Base-by-base conservation (phyloP, 2,113 vertebrate genomes). In the Apodemus speciosus region DNA sequence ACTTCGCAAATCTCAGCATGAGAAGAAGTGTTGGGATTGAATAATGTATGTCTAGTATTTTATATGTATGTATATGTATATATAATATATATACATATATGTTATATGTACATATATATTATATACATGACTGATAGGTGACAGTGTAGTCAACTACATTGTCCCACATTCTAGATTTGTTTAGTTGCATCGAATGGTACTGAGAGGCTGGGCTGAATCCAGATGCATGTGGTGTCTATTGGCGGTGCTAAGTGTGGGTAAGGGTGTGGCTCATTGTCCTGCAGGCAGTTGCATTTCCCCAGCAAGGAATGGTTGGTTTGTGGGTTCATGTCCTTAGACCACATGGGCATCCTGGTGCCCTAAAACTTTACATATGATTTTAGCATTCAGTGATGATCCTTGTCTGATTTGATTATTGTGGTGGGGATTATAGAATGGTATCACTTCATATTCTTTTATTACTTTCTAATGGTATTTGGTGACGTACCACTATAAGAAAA, bases 141-240 rank as follows among this genome's bases (percentile, higher is more conserved):
- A 64, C 10, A 30, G 62, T 30, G 68, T 46, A 23, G 32, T 60
- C 40, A 3, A 1, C 2, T 13, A 23, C 53, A 62, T 3, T 15
- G 32, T 27, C 23, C 14, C 32, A n/a, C 32, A 0, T 72, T 66
- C 43, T 87, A 35, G 56, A 15, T 92, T 62, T 68, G 53, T 60
- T 53, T 32, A 35, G 0, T 27, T 23, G 6, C 43, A 2, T 1
- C 6, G 53, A 49, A 9, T 40, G 40, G 25, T 8, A 3, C n/a
- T 3, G 1, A 58, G 38, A 46, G 27, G n/a, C 20, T 43, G 56
- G 6, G 60, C 46, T 56, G 13, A 5, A 30, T 56, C 13, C 23
- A 60, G 66, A 56, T 32, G 18, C 11, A 4, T 16, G 0, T 38
- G 1, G 14, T 2, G 7, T 60, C 58, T 53, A 3, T 62, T 30